A percentile compares a stretch with the other conserved stretches of the same genome.
Evolutionary conservation across 2,797 vertebrate species (phyloP).

Genomic region (Halcyon smyrnensis): DNA sequence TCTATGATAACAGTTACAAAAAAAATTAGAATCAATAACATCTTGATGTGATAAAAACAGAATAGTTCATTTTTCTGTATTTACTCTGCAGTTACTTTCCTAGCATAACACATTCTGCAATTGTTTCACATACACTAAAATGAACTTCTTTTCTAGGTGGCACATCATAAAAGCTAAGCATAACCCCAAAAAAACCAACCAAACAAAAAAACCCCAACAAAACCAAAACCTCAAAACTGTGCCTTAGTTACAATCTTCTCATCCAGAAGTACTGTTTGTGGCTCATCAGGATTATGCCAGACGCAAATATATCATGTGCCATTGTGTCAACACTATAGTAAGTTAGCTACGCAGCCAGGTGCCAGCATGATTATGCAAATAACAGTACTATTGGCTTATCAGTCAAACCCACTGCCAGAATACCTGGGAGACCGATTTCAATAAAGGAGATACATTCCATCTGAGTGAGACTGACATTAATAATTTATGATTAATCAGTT

Average conservation of each 20-base stretch:
- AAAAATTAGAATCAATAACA: neutral
- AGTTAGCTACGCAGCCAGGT: conserved; percentile 22
- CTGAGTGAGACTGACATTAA: conserved; percentile 54
- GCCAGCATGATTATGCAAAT: conserved; percentile 66
- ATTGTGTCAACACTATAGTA: conserved; percentile 11
- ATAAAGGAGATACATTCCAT: conserved; percentile 45
- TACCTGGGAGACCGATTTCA: conserved; percentile 58
- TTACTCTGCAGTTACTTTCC: neutral
- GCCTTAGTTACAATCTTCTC: conserved; percentile 49
- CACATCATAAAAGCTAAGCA: neutral
- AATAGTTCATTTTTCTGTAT: neutral
- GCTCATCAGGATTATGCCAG: conserved; percentile 41
- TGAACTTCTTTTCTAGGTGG: neutral
- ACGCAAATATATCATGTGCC: conserved; percentile 39
- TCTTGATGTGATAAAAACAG: neutral
- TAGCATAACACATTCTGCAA: neutral
- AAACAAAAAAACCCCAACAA: neutral
- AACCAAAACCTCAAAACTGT: neutral
- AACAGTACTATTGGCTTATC: conserved; percentile 39
- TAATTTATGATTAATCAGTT: conserved; percentile 76
- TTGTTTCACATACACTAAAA: neutral
- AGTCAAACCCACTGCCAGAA: conserved; percentile 54
- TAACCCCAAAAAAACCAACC: neutral
- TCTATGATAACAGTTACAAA: neutral
- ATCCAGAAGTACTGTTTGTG: conserved; percentile 6